Evolutionary conservation across 2,113 vertebrate genomes (phyloP), one percentile per base, ranked within the genome.

Genomic region (Myiozetetes cayanensis): DNA sequence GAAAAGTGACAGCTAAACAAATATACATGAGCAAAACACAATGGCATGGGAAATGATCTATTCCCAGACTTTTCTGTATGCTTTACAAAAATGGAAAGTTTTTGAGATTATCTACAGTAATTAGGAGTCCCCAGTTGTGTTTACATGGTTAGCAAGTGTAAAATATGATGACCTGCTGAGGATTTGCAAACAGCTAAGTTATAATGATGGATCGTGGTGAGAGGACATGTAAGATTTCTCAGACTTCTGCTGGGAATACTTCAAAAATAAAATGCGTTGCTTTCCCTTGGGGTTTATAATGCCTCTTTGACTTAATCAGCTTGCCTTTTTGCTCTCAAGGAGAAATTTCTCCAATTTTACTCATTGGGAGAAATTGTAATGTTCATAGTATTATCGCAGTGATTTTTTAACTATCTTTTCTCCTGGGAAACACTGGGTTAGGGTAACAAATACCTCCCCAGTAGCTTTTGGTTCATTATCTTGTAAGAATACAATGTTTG

Each of bases 241-340:
- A 91, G 94, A 87, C 90, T 97, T 98, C 96, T 97, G 76, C 92
- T 96, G 96, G 89, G 89, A 97, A 97, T 97, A 96, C 77, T 97
- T 98, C 89, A 97, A 95, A 98, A 97, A 78, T 97, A 95, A 97
- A 97, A 88, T 93, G 96, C 44, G 59, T 91, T 87, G 49, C 84
- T 96, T 97, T 96, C 91, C 88, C 94, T 96, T 89, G 95, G 93
- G 91, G 82, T 94, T 98, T 97, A 93, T 89, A 96, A 97, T 50
- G 94, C 74, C 91, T 98, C 89, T 98, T 97, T 97, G 94, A 97
- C 92, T 97, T 97, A 97, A 97, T 98, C 96, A 97, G 89, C 94
- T 97, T 97, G 90, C 77, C 90, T 97, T 96, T 93, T 95, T 95
- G 84, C 85, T 96, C 91, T 97, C 92, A 94, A 93, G 96, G 92